Percentiles rank a stretch among this genome's conserved stretches.
Conservation (phyloP, 2,113 vertebrate species). For the Toxotes jaculatrix region DNA sequence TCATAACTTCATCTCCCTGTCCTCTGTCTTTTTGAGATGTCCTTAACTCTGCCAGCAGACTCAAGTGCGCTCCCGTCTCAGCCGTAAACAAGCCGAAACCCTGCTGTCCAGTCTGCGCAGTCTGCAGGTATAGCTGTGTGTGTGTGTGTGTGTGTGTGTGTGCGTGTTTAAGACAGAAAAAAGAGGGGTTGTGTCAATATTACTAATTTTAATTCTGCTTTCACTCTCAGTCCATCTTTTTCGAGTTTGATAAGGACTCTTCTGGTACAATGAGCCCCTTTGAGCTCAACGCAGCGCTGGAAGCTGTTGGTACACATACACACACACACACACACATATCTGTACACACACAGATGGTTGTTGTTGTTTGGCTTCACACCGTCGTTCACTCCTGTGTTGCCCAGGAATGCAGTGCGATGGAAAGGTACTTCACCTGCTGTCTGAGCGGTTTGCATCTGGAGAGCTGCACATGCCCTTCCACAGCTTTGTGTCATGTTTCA, state of each 20-base stretch:
- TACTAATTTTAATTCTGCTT: conserved; percentile 6
- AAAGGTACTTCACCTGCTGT: conserved; percentile 76
- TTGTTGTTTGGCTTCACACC: background rate
- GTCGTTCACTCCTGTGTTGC: conserved; percentile 14
- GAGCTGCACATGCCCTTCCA: conserved; percentile 79
- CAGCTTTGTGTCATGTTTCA: conserved; percentile 80
- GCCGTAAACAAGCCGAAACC: conserved; percentile 76
- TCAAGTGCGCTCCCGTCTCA: conserved; percentile 75
- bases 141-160: conserved; percentile 39
- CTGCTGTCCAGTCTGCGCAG: conserved; percentile 75
- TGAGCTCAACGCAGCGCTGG: conserved; percentile 80
- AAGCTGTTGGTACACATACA: conserved; percentile 76
- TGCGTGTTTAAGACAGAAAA: background rate
- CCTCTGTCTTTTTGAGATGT: conserved; percentile 33
- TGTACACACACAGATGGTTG: conserved; percentile 13
- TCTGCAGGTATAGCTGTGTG: conserved; percentile 76
- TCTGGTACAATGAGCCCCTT: conserved; percentile 85
- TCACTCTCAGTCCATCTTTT: conserved; percentile 78
- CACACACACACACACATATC: conserved; percentile 4
- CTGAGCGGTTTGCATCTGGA: conserved; percentile 81
- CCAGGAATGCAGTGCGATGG: conserved; percentile 81
- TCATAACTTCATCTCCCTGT: conserved; percentile 24
- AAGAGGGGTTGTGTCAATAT: background rate
- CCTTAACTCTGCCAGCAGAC: conserved; percentile 76
- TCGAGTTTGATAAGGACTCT: conserved; percentile 83